These are phyloP conservation scores for Sylvietta virens DNA, from an alignment of 2,113 vertebrate species.

Conservation along the genomic window DNA sequence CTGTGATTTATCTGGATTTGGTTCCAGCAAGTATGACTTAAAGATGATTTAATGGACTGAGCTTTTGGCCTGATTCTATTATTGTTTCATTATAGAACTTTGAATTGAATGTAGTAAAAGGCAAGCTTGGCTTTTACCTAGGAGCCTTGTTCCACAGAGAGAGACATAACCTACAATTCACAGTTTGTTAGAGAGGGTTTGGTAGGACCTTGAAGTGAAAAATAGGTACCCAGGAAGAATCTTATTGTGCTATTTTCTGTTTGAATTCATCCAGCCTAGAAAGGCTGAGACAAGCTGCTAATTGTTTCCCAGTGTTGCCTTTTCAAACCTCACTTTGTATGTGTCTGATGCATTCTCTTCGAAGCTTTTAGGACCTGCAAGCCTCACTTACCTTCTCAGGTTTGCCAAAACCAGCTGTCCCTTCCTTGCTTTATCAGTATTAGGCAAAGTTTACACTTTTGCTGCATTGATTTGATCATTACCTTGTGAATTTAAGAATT, in stretches of 20 bases:
- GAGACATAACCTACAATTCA: not conserved
- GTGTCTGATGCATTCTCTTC: not conserved
- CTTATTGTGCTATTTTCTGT: conserved; percentile 2
- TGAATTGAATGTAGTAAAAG: not conserved
- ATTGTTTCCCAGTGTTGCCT: conserved; percentile 7
- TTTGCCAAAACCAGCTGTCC: not conserved
- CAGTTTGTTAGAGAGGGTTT: conserved; percentile 11
- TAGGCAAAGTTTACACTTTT: not conserved
- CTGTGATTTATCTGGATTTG: conserved; percentile 23
- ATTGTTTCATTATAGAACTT: conserved; percentile 5
- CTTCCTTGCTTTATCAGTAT: not conserved
- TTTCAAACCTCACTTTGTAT: not conserved
- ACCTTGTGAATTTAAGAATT: not conserved
- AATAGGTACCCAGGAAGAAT: not conserved
- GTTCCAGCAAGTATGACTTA: conserved; percentile 21
- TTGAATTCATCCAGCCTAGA: not conserved
- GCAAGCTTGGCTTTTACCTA: conserved; percentile 11
- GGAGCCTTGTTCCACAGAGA: not conserved
- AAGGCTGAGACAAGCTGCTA: not conserved
- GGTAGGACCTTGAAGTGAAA: conserved; percentile 19
- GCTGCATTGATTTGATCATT: not conserved
- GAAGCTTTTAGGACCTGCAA: not conserved
- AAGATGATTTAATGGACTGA: conserved; percentile 21
- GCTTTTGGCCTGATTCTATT: conserved; percentile 5
- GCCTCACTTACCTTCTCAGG: not conserved